These are phyloP conservation scores for Ips typographus DNA, from an alignment of 1,140 invertebrate species.

Conservation along the genomic window DNA sequence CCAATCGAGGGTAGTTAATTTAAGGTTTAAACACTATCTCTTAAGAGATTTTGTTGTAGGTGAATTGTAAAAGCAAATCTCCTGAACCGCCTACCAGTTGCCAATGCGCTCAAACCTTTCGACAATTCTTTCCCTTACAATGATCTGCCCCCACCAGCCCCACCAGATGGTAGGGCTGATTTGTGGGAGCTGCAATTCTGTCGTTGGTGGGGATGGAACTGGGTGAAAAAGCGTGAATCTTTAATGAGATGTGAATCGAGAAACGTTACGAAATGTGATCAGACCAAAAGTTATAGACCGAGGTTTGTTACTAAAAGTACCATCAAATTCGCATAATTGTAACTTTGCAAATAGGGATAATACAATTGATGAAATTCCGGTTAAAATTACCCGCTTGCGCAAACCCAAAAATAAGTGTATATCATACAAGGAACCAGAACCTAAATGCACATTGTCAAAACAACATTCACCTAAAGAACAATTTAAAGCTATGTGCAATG, in stretches of 20 bases:
- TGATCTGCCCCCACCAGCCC: slow-evolving; percentile 13
- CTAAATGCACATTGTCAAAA: no score
- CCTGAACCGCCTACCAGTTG: neutral
- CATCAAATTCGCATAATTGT: no score
- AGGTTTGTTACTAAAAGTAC: no score
- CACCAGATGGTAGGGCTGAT: slow-evolving; percentile 17
- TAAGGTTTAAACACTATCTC: neutral
- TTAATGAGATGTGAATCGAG: no score
- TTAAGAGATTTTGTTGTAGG: neutral
- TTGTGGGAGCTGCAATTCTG: slow-evolving; percentile 38
- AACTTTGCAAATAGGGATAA: no score
- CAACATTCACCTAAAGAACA: slow-evolving; percentile 21
- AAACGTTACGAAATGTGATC: no score
- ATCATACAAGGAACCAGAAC: no score
- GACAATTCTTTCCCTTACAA: slow-evolving; percentile 13
- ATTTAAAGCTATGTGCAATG: slow-evolving; percentile 22
- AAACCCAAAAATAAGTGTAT: no score
- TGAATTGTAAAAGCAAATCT: neutral
- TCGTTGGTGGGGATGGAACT: slow-evolving; percentile 39
- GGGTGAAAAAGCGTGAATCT: slow-evolving; percentile 28
- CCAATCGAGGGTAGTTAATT: no score
- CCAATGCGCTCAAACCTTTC: slow-evolving; percentile 4
- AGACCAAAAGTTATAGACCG: no score
- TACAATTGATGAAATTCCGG: no score
- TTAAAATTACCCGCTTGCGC: no score